Evolutionary conservation across 2,888 invertebrate genomes (phyloP).

Genomic region (Rhyacophila evoluta): DNA sequence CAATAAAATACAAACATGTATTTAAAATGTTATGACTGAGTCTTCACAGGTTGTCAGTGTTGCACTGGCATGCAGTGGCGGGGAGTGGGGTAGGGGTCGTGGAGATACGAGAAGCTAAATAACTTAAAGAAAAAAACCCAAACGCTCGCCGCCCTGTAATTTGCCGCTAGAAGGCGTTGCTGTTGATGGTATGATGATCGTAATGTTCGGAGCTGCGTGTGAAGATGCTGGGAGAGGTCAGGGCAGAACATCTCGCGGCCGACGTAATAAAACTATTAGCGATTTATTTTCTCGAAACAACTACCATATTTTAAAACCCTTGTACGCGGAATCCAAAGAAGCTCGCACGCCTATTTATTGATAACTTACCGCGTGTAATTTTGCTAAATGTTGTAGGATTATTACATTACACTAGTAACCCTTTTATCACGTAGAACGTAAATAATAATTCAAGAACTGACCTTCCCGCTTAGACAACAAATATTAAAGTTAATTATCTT

Average conservation of each 20-base stretch:
- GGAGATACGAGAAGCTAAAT: conserved; percentile 28
- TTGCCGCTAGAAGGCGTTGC: conserved; percentile 69
- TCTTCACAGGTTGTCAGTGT: neutral
- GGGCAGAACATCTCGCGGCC: conserved; percentile 9
- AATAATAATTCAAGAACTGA: neutral
- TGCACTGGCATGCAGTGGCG: neutral
- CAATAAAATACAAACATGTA: too few species aligned
- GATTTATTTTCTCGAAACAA: neutral
- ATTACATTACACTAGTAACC: too few species aligned
- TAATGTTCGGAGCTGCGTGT: conserved; percentile 46
- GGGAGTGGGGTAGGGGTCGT: conserved; percentile 23
- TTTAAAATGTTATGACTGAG: too few species aligned
- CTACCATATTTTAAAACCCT: neutral
- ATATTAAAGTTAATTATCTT: too few species aligned
- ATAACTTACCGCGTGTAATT: neutral
- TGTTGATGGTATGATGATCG: conserved; percentile 53
- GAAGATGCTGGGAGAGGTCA: conserved; percentile 16
- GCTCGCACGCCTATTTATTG: neutral
- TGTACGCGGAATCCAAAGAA: neutral
- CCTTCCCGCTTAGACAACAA: neutral
- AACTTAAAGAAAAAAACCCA: conserved; percentile 37
- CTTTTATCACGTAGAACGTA: neutral
- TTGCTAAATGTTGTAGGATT: neutral
- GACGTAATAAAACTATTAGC: conserved; percentile 13
- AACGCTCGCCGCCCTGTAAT: conserved; percentile 68